Base-by-base conservation (phyloP, 35 echinoderm and acorn worm genomes). In the Holothuria glaberrima region DNA sequence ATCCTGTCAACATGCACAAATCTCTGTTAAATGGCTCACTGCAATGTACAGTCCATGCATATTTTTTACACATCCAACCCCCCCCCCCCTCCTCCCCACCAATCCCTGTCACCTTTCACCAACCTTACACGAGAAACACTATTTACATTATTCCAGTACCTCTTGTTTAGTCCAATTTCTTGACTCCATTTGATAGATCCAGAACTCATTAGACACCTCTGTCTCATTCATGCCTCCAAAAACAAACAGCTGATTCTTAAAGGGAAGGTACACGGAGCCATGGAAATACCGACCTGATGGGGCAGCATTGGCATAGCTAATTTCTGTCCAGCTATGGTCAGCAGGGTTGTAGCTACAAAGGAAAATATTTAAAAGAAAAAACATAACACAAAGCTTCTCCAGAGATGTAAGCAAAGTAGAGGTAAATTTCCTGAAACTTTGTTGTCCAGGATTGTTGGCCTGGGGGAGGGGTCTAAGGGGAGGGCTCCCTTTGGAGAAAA, bases 221-320 rank as follows among this genome's bases (percentile, higher is more conserved):
- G 67, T 88, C 21, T 92, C 90, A 12, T 62, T 88, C 57, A 98
- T 56, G 0, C 96, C 96, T 0, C 96, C 96, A 67, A 58, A 90
- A 14, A 98, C 63, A 22, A 74, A 67, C 80, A 94, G 58, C n/a
- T 21, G 54, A 22, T 91, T 64, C 1, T 17, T 5, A 24, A 81
- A 28, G 61, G 80, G n/a, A 12, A 94, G 33, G 54, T 93, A 93
- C 20, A 87, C 65, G 24, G 73, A 88, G 12, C 86, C 90, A 52
- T 94, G 93, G 76, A 88, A 94, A 82, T 88, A 86, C 4, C 95
- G 89, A 0, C 86, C 45, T 17, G 85, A 33, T 9, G 95, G 95
- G 16, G 34, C 33, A 5, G 54, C 30, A 62, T 45, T 88, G 26
- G 28, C 62, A 19, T 71, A 66, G 22, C 59, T 28, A 4, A 83